Base-by-base conservation (phyloP, 2,113 vertebrate genomes). In the Cynocephalus volans region DNA sequence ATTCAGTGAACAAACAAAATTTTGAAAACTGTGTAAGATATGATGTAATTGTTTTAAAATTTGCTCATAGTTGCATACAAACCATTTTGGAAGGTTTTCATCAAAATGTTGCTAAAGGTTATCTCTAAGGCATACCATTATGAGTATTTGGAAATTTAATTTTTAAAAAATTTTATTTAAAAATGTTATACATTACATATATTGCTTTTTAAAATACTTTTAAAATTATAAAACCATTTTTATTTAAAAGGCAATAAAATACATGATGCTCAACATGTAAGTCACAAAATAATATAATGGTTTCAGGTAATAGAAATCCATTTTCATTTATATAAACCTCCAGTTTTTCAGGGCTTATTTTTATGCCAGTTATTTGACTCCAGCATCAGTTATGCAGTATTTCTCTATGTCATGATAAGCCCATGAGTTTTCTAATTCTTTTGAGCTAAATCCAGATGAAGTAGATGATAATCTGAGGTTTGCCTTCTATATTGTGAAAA, bases 371-470 rank as follows among this genome's bases (percentile, higher is more conserved):
- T 88, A 70, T 76, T 97, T 84, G 84, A 96, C 31, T 90, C 52
- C 8, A 65, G 10, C n/a, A 83, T 89, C 58, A 87, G 50, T 64
- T 9, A 79, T 19, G 56, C 3, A 83, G 24, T 45, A 75, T 89
- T 96, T 93, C 56, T 94, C 15, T 41, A 10, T 10, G 23, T 83
- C 60, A 10, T 75, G 69, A 90, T 72, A 96, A 96, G 19, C 8
- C 50, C 26, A 65, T 33, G 33, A 3, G 13, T 88, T 88, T 87
- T 90, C 28, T 48, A 73, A 23, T 24, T 81, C 70, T 81, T 76
- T 91, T 88, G 12, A 86, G 15, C 23, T 89, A 48, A 86, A 82
- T 77, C 41, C 54, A 94, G 88, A 87, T 87, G 33, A 97, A 95
- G 52, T 19, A 89, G 62, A n/a, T 82, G 79, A 90, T 92, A 92